Conservation (phyloP, 2,797 vertebrate species). For the Squalus acanthias region DNA sequence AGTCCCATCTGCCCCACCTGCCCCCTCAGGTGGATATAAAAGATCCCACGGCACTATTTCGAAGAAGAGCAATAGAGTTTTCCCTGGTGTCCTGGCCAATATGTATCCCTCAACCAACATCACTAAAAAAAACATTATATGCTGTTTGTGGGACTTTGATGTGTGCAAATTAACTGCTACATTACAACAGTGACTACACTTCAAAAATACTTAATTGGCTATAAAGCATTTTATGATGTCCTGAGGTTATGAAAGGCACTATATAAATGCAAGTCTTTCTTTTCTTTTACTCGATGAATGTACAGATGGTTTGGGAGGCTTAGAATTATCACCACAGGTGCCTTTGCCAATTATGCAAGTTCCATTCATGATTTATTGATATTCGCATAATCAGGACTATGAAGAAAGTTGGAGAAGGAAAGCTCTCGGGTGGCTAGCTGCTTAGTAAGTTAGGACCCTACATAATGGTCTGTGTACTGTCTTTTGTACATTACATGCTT, state of each 20-base stretch:
- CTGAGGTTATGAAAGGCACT: neutral
- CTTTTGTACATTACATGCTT: neutral
- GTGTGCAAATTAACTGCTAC: neutral
- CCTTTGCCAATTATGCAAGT: neutral
- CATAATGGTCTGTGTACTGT: neutral
- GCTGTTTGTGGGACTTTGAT: neutral
- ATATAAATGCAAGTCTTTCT: neutral
- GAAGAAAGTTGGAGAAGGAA: neutral
- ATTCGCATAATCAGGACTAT: neutral
- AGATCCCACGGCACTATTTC: neutral
- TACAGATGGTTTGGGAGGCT: neutral
- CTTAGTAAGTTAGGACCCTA: neutral
- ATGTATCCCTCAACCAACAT: neutral
- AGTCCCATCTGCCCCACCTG: no score
- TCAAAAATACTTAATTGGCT: neutral
- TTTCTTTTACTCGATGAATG: neutral
- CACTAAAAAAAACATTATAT: neutral
- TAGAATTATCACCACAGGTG: neutral
- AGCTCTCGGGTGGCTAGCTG: neutral
- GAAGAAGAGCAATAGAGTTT: neutral
- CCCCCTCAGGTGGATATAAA: neutral
- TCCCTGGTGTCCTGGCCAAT: no score
- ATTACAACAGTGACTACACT: neutral
- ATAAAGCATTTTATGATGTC: neutral
- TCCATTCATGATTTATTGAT: conserved; percentile 9